phyloP scores from a whole-genome alignment of 2,888 invertebrate species.

The Thalpophila matura region DNA sequence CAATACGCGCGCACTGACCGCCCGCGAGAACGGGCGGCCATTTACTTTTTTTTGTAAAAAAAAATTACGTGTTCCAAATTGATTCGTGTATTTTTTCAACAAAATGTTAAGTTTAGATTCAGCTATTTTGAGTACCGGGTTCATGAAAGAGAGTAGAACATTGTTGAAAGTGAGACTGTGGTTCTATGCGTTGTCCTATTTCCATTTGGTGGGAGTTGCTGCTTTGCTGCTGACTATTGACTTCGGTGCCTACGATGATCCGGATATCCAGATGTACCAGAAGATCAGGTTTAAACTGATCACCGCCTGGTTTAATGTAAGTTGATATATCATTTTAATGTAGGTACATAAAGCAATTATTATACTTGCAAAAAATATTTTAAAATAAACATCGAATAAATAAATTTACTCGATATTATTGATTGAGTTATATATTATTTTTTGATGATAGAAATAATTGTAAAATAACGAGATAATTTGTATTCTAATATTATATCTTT shows the following conservation, averaged over 20 bases:
- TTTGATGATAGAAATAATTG: no score
- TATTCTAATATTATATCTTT: no score
- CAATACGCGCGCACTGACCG: slow-evolving; percentile 47
- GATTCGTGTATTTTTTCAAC: slow-evolving; percentile 1
- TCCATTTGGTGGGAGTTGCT: slow-evolving; percentile 72
- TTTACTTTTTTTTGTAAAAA: slow-evolving; percentile 13
- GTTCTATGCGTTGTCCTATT: slow-evolving; percentile 68
- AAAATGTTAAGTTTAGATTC: slow-evolving; percentile 67
- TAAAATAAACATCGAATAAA: no score
- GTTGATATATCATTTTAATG: slow-evolving; percentile 54
- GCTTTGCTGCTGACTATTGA: slow-evolving; percentile 74
- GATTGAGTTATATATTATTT: no score
- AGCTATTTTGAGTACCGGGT: slow-evolving; percentile 55
- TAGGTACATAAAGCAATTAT: no score
- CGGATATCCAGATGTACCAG: slow-evolving; percentile 73
- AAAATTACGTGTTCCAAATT: neutral
- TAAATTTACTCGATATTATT: no score
- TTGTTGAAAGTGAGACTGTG: slow-evolving; percentile 77
- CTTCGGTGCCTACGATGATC: slow-evolving; percentile 76
- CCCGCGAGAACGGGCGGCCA: slow-evolving; percentile 14
- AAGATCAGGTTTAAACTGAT: slow-evolving; percentile 80
- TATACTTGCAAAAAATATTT: no score
- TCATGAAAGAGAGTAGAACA: slow-evolving; percentile 67
- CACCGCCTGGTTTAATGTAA: slow-evolving; percentile 86
- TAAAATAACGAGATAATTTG: no score